These are phyloP conservation scores for Conus ventricosus DNA, from an alignment of 1,140 invertebrate species.

Conservation along the genomic window DNA sequence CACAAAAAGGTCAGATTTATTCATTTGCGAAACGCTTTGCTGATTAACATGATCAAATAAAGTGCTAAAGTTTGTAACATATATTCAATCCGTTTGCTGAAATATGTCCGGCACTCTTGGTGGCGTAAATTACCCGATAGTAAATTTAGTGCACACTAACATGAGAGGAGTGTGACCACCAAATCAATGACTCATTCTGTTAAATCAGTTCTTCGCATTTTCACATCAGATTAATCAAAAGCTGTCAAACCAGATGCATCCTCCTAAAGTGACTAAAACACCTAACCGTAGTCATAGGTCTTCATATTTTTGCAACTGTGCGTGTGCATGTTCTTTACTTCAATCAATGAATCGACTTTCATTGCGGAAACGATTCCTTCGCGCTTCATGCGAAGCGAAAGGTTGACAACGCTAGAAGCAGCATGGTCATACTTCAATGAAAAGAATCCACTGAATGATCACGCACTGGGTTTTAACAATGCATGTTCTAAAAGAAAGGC, in stretches of 20 bases:
- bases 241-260: background rate
- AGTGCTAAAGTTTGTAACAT: no score
- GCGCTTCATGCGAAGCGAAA: background rate
- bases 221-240: background rate
- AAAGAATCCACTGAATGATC: background rate
- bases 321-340: background rate
- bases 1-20: background rate
- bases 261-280: background rate
- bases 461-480: background rate
- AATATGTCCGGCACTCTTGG: no score
- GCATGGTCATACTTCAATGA: background rate
- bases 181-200: background rate
- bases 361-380: slow-evolving; percentile 10
- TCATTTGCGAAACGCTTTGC: background rate
- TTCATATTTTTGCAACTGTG: background rate
- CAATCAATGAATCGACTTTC: background rate
- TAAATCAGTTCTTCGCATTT: background rate
- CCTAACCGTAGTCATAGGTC: background rate
- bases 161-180: no score
- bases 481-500: background rate
- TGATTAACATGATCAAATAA: background rate
- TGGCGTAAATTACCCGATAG: no score
- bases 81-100: no score
- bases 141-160: no score
- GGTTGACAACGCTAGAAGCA: background rate